Evolutionary conservation across 2,113 vertebrate genomes (phyloP).

Genomic region (Pipra filicauda): DNA sequence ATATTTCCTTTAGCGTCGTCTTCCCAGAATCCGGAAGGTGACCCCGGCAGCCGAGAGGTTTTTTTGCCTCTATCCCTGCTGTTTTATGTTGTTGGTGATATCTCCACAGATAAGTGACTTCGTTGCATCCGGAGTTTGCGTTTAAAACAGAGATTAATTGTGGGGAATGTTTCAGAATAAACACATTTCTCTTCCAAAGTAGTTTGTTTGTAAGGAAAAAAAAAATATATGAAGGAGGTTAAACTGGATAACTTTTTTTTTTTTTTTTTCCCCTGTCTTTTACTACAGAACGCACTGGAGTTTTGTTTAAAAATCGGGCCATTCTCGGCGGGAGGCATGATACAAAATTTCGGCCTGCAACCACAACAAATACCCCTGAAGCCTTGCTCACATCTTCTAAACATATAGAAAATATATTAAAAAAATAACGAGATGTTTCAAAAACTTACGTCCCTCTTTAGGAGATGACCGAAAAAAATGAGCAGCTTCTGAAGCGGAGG

Average conservation of each 20-base stretch:
- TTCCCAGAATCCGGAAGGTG: not conserved
- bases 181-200: not conserved
- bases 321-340: not conserved
- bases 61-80: not conserved
- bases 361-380: not conserved
- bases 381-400: not conserved
- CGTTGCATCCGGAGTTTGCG: not conserved
- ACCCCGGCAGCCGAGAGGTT: not conserved
- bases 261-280: not conserved
- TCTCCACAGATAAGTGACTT: not conserved
- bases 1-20: not conserved
- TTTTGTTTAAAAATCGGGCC: not conserved
- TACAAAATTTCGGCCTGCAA: conserved; percentile 12
- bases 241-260: not conserved
- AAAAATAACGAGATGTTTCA: not conserved
- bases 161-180: conserved; percentile 15
- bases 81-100: not conserved
- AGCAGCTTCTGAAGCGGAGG: not conserved
- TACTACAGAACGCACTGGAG: not conserved
- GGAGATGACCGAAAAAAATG: not conserved
- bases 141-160: not conserved
- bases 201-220: not conserved
- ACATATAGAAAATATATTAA: not conserved
- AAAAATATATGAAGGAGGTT: not conserved
- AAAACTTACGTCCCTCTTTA: not conserved